Base-by-base conservation (phyloP, 2,797 vertebrate genomes). In the Artibeus jamaicensis region DNA sequence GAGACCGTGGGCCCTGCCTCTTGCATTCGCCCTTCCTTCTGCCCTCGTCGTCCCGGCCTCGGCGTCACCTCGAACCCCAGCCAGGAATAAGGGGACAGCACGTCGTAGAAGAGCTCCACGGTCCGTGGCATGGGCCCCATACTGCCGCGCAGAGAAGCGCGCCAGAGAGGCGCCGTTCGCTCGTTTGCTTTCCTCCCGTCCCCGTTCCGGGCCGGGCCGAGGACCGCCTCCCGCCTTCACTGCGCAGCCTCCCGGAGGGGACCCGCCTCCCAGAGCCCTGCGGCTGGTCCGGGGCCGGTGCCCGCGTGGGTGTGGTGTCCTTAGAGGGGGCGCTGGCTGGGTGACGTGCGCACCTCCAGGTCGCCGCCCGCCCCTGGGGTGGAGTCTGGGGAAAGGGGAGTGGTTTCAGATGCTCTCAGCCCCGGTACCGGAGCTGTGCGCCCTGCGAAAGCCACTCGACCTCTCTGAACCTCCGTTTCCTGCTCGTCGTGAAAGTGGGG, bases 41-140 rank as follows among this genome's bases (percentile, higher is more conserved):
- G 67, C 93, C 83, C 29, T 83, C 0, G 14, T 15, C 32, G 34
- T 6, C 19, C 73, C 22, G 26, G 34, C 21, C 44, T 29, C 6
- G 5, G 37, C 1, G 74, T 98, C 78, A 99, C 99, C 99, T 99
- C 99, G 89, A 99, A 99, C 2, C 98, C 98, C 7, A 99, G 92
- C 99, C 99, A 99, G 9, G 99, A 99, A 86, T 99, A 99, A 0
- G 99, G 99, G 24, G 99, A 99, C 5, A 99, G 96, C 91, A 99
- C 99, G 1, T 99, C 99, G 95, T 99, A 99, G 98, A 99, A 99
- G 0, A 99, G 81, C 94, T 99, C 99, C 79, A 98, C 3, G 0
- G 71, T 93, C 22, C 95, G 95, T 48, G 88, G 76, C 16, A 14
- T 0, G 0, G 46, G 5, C 4, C 32, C 42, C 97, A 97, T 97